A percentile compares a stretch with the other conserved stretches of the same genome.
Evolutionary conservation across 2,888 invertebrate species (phyloP).

Genomic region (Campoplex capitator): DNA sequence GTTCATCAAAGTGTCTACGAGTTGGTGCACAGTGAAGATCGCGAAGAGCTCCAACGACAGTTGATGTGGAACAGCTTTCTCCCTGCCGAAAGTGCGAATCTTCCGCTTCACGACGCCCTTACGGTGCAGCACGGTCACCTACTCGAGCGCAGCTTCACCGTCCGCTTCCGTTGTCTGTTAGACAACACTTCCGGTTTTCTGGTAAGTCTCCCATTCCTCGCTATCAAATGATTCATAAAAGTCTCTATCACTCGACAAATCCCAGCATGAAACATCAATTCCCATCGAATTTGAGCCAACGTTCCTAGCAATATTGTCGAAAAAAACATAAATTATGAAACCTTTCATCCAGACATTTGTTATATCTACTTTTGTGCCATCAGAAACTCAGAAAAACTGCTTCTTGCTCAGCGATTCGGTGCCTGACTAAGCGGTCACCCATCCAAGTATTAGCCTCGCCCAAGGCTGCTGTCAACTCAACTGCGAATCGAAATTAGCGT

Average conservation of each 20-base stretch:
- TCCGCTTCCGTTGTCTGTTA: slow-evolving; percentile 98
- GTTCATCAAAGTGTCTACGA: slow-evolving; percentile 99
- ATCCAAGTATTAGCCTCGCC: too few species aligned
- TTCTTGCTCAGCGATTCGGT: too few species aligned
- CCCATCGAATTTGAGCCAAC: background rate
- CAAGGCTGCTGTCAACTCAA: too few species aligned
- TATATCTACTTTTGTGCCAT: too few species aligned
- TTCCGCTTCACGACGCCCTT: slow-evolving; percentile 94
- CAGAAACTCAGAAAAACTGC: too few species aligned
- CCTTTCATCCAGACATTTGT: background rate
- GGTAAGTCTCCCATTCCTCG: slow-evolving; percentile 86
- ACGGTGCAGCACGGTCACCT: slow-evolving; percentile 95
- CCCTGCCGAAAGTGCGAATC: slow-evolving; percentile 91
- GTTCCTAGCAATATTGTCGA: background rate
- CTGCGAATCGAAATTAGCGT: too few species aligned
- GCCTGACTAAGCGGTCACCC: too few species aligned
- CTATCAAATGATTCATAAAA: background rate
- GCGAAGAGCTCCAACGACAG: slow-evolving; percentile 98
- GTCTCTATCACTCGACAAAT: background rate
- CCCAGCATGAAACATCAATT: background rate
- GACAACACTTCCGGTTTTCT: slow-evolving; percentile 99
- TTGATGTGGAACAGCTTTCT: slow-evolving; percentile 97
- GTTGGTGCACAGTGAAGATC: slow-evolving; percentile 99
- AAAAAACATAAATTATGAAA: background rate
- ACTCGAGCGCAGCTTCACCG: slow-evolving; percentile 98